Evolutionary conservation across 2,113 vertebrate genomes (phyloP).

Genomic region (Ophthalmolycus amberensis): DNA sequence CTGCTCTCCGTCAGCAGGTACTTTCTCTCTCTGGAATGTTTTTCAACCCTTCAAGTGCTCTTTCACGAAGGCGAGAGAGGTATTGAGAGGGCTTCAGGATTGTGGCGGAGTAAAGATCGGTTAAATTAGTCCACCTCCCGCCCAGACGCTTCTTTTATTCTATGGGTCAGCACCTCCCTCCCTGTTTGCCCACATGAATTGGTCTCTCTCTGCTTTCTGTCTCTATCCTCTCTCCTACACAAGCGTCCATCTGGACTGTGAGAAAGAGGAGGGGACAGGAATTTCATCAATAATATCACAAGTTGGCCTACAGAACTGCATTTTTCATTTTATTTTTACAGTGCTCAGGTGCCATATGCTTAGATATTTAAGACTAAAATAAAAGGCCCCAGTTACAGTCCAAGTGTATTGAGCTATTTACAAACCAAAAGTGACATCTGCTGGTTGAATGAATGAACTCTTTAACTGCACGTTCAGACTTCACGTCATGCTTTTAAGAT

Average conservation of each 20-base stretch:
- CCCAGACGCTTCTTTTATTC: slow-evolving; percentile 71
- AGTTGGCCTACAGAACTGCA: background rate
- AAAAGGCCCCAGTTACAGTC: background rate
- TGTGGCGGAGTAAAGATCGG: slow-evolving; percentile 69
- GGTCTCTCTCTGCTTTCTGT: slow-evolving; percentile 46
- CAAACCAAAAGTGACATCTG: slow-evolving; percentile 68
- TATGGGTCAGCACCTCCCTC: slow-evolving; percentile 45
- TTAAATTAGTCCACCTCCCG: slow-evolving; percentile 75
- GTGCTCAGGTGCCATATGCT: background rate
- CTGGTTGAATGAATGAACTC: slow-evolving; percentile 55
- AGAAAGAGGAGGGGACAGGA: slow-evolving; percentile 33
- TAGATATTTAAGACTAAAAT: background rate
- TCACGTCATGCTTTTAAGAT: background rate
- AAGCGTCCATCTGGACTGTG: slow-evolving; percentile 52
- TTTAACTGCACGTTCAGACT: background rate
- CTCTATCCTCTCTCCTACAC: slow-evolving; percentile 28
- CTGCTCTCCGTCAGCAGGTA: slow-evolving; percentile 67
- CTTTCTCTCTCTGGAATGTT: slow-evolving; percentile 80
- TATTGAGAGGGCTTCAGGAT: slow-evolving; percentile 68
- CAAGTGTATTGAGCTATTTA: background rate
- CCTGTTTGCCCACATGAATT: slow-evolving; percentile 73
- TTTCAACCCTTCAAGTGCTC: slow-evolving; percentile 78
- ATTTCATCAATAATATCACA: slow-evolving; percentile 35
- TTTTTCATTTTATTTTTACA: slow-evolving; percentile 8
- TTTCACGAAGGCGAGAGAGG: slow-evolving; percentile 72